Evolutionary conservation across 2,113 vertebrate genomes (phyloP), one percentile per base, ranked within the genome.

Genomic region (Marmota flaviventris): DNA sequence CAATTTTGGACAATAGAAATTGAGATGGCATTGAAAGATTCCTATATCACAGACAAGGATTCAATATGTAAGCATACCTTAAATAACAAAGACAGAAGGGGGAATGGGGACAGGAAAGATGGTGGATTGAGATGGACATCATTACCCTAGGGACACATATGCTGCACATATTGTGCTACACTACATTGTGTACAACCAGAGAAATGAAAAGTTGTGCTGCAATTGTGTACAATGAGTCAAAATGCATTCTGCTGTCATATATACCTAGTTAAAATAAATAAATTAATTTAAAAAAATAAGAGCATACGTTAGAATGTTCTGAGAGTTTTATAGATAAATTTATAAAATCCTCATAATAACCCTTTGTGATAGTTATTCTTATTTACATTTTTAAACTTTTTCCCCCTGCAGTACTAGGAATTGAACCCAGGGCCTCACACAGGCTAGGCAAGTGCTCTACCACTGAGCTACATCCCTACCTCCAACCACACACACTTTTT

Each of bases 351-450:
- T 39, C 8, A 27, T 8, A 86, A 45, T 25, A 94, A 91, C 8
- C 2, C 42, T 86, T 90, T 91, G 32, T 56, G 13, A 81, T 16
- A 39, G 42, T 42, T 34, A 42, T 18, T 93, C 67, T 65, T 34
- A 63, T 78, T 90, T 61, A 87, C 42, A 84, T 87, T 87, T 95
- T 32, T n/a, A n/a, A n/a, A 70, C 67, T 12, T 65, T 65, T 67
- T 67, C n/a, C 32, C 61, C 24, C 58, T 25, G 2, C 67, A 70
- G 34, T 70, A 70, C 34, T 70, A n/a, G 16, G 32, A 14, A n/a
- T n/a, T n/a, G 67, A 70, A 69, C 16, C 34, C 34, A n/a, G 67
- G 34, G 34, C 34, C 13, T 70, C 34, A n/a, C 67, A 70, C 34
- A 70, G n/a, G 67, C 16, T 70, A 69, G 34, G 67, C 32, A 70